Percentiles rank a stretch among this genome's conserved stretches.
phyloP scores from a whole-genome alignment of 1,140 invertebrate genomes.

The Eulimnadia texana region DNA sequence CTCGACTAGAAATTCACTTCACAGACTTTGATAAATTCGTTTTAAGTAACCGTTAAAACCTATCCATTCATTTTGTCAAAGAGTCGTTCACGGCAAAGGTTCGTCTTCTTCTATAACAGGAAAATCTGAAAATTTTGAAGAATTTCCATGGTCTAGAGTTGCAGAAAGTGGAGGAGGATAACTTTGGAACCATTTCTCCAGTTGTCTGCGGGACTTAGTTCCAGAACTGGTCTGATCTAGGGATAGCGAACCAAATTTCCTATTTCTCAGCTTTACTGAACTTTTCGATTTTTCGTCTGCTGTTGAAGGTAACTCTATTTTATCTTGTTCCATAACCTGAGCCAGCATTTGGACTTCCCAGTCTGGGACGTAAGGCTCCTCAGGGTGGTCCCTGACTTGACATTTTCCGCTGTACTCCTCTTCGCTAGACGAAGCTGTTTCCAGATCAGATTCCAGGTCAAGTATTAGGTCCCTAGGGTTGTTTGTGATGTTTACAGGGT shows the following conservation, averaged over 20 bases:
- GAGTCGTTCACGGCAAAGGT: not conserved
- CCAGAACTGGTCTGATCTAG: not conserved
- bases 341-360: slow-evolving; percentile 66
- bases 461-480: not conserved
- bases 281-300: not conserved
- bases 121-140: not conserved
- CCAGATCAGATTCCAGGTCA: not conserved
- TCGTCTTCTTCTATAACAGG: not conserved
- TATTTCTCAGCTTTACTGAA: not conserved
- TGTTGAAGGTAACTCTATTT: slow-evolving; percentile 11
- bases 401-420: not conserved
- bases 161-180: slow-evolving; percentile 1
- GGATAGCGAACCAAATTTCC: not conserved
- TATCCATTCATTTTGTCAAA: too few relatives aligned
- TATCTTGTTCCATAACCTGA: slow-evolving; percentile 42
- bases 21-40: too few relatives aligned
- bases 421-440: not conserved
- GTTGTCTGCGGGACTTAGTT: not conserved
- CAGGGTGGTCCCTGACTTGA: not conserved
- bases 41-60: too few relatives aligned
- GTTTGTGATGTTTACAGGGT: not conserved
- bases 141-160: not conserved
- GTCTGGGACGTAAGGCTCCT: slow-evolving; percentile 33
- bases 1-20: too few relatives aligned
- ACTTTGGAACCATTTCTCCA: slow-evolving; percentile 10